These are phyloP conservation scores for Drosophila histrio DNA, from an alignment of 2,888 invertebrate genomes.

Conservation along the genomic window DNA sequence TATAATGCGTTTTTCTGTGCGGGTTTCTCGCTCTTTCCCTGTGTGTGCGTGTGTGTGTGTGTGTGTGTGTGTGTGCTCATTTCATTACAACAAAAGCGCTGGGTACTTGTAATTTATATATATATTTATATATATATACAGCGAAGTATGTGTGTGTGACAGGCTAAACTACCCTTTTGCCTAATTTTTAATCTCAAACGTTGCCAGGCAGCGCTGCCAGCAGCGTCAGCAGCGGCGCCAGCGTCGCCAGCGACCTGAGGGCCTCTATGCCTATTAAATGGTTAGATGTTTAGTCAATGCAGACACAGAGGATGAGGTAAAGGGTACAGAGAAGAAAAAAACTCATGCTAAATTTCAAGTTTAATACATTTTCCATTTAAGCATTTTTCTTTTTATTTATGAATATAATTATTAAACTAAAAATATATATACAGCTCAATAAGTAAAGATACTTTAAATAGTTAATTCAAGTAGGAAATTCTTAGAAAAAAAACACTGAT, in stretches of 20 bases:
- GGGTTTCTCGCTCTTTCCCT: conserved; percentile 26
- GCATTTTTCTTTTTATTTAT: too few species aligned
- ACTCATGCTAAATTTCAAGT: too few species aligned
- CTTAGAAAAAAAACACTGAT: too few species aligned
- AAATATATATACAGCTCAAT: too few species aligned
- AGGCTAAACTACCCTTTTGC: conserved; percentile 75
- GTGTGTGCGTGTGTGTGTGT: neutral
- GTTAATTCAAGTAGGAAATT: too few species aligned
- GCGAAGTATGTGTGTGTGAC: conserved; percentile 30
- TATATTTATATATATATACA: conserved; percentile 21
- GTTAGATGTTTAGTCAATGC: conserved; percentile 36
- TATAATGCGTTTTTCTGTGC: conserved; percentile 65
- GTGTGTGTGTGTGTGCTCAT: conserved; percentile 34
- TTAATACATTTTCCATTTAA: too few species aligned
- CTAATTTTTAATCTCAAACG: conserved; percentile 74
- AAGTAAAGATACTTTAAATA: too few species aligned
- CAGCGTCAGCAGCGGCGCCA: conserved; percentile 13
- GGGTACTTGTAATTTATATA: conserved; percentile 55
- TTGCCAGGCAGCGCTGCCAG: conserved; percentile 52
- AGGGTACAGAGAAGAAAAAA: neutral
- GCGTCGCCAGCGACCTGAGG: conserved; percentile 3
- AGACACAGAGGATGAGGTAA: neutral
- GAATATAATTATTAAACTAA: too few species aligned
- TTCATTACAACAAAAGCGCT: conserved; percentile 55
- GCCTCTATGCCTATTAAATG: conserved; percentile 33